These are phyloP conservation scores for Stichopus horrens DNA, from an alignment of 53 echinoderm and acorn worm species.

Conservation along the genomic window DNA sequence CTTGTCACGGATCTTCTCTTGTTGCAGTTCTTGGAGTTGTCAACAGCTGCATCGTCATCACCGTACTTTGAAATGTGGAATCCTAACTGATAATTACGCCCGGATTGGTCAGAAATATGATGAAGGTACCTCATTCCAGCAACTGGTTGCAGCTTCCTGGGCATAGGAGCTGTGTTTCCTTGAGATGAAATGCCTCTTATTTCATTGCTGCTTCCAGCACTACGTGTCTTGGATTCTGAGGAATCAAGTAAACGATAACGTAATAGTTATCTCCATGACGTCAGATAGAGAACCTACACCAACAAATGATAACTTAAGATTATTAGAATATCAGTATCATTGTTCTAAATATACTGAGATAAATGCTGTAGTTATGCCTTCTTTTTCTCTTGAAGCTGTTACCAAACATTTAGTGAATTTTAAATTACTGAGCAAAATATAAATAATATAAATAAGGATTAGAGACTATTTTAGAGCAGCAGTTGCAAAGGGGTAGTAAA, in stretches of 20 bases:
- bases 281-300: too few relatives aligned
- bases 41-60: not conserved
- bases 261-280: too few relatives aligned
- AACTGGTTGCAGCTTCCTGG: conserved; percentile 34
- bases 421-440: too few relatives aligned
- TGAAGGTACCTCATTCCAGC: conserved; percentile 30
- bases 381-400: too few relatives aligned
- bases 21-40: not conserved
- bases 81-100: conserved; percentile 26
- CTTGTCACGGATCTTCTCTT: conserved; percentile 30
- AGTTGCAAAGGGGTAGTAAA: too few relatives aligned
- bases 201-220: not conserved
- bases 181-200: conserved; percentile 13
- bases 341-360: too few relatives aligned
- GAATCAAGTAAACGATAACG: not conserved
- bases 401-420: too few relatives aligned
- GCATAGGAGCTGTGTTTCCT: not conserved
- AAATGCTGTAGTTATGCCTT: too few relatives aligned
- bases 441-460: too few relatives aligned
- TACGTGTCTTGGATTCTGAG: not conserved
- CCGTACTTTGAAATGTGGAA: conserved; percentile 43
- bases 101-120: not conserved
- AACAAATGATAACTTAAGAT: too few relatives aligned
- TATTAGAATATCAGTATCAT: too few relatives aligned
- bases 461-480: too few relatives aligned